Percentiles rank a stretch among this genome's conserved stretches.
Evolutionary conservation across 2,113 vertebrate species (phyloP).

Genomic region (Herpailurus yagouaroundi): DNA sequence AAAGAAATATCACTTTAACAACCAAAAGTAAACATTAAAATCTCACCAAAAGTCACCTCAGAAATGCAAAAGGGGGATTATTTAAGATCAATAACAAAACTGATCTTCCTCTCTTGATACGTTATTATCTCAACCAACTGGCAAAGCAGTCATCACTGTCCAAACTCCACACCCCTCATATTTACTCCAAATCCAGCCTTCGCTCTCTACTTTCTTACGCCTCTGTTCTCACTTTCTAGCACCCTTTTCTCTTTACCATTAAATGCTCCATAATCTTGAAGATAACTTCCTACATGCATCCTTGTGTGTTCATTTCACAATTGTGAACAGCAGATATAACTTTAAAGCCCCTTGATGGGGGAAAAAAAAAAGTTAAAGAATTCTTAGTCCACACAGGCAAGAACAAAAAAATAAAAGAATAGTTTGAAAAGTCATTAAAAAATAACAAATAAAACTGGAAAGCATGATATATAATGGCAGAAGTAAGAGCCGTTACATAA

Average conservation of each 20-base stretch:
- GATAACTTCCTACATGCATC: not conserved
- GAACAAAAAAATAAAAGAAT: not conserved
- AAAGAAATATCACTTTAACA: constrained; percentile 28
- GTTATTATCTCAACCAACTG: not conserved
- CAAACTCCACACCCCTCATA: not conserved
- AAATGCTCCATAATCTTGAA: not conserved
- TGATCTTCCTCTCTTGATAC: not conserved
- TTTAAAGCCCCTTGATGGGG: not conserved
- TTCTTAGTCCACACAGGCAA: not conserved
- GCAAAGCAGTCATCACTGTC: not conserved
- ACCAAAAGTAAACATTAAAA: constrained; percentile 2
- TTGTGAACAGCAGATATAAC: not conserved
- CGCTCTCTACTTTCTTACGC: not conserved
- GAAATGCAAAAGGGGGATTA: not conserved
- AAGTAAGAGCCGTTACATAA: not conserved
- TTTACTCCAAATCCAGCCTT: not conserved
- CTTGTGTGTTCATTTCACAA: not conserved
- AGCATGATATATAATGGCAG: not conserved
- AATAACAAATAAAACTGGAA: not conserved
- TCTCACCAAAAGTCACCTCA: constrained; percentile 17
- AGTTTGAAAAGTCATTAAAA: not conserved
- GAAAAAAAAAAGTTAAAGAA: not conserved
- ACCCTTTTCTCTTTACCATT: not conserved
- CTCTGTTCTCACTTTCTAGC: not conserved
- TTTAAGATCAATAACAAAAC: not conserved